Percentiles rank a stretch among this genome's conserved stretches.
These are phyloP conservation scores for Heliconius ethilla DNA, from an alignment of 2,888 invertebrate genomes.

Conservation along the genomic window DNA sequence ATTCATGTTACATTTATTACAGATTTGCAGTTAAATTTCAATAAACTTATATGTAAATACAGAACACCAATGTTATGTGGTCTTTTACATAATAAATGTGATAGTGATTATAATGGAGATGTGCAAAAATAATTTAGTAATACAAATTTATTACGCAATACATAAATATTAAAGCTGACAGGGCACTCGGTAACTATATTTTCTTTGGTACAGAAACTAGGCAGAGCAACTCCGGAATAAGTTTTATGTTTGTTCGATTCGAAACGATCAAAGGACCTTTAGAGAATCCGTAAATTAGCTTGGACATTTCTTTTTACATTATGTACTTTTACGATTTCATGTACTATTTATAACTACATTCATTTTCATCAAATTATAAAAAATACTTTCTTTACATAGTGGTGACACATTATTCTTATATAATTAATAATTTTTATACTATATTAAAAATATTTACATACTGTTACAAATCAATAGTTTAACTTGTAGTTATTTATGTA, in stretches of 20 bases:
- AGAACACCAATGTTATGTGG: background rate
- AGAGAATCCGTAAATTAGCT: conserved; percentile 31
- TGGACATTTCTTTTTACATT: conserved; percentile 10
- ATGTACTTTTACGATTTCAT: conserved; percentile 21
- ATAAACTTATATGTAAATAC: too few species aligned
- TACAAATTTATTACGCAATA: background rate
- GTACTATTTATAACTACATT: background rate
- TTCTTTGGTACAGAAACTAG: conserved; percentile 24
- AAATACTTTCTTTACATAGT: background rate
- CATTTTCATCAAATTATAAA: background rate
- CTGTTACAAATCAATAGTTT: too few species aligned
- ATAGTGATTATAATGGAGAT: background rate
- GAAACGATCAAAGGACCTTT: conserved; percentile 35
- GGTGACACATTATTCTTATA: background rate
- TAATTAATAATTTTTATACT: too few species aligned
- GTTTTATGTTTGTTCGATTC: conserved; percentile 34
- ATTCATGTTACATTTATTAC: conserved; percentile 4
- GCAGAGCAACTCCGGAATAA: conserved; percentile 30
- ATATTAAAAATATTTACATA: too few species aligned
- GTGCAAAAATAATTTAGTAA: background rate
- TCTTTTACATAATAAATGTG: background rate
- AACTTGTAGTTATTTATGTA: too few species aligned
- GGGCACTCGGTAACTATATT: conserved; percentile 21
- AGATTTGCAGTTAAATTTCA: background rate
- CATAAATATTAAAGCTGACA: conserved; percentile 19